These are phyloP conservation scores for Pseudococcus longispinus DNA, from an alignment of 2,888 invertebrate genomes.

Conservation along the genomic window DNA sequence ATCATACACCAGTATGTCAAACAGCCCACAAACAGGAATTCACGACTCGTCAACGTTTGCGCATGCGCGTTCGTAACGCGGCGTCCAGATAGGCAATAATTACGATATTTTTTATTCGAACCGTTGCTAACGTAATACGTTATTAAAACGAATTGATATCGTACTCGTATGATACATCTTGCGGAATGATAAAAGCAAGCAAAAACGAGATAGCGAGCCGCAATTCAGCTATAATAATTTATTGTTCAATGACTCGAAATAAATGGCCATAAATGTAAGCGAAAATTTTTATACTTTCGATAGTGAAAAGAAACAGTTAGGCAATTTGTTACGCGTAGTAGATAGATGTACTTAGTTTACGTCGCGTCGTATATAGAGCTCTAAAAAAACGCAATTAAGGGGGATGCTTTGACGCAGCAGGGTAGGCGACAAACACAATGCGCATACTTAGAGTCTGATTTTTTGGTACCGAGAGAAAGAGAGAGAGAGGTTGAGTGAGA, in stretches of 20 bases:
- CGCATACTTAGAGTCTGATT: neutral
- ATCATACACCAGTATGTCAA: neutral
- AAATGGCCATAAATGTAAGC: neutral
- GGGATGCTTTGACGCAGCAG: neutral
- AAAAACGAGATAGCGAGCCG: neutral
- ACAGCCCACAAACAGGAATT: neutral
- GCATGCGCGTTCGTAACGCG: too few relatives aligned
- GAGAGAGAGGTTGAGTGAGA: neutral
- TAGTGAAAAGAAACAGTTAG: neutral
- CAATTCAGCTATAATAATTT: neutral
- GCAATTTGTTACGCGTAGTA: neutral
- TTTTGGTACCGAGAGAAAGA: neutral
- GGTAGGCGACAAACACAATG: neutral
- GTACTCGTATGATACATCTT: neutral
- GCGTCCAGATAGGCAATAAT: too few relatives aligned
- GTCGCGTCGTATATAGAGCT: neutral
- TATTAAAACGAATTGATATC: too few relatives aligned
- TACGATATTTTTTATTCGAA: too few relatives aligned
- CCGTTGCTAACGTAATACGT: too few relatives aligned
- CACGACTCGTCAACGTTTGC: too few relatives aligned
- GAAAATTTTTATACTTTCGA: neutral
- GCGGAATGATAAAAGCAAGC: neutral
- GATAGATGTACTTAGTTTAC: neutral
- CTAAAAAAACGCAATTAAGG: neutral
- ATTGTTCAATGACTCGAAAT: neutral